These are phyloP conservation scores for Psittacula echo DNA, from an alignment of 2,797 vertebrate genomes.

Conservation along the genomic window DNA sequence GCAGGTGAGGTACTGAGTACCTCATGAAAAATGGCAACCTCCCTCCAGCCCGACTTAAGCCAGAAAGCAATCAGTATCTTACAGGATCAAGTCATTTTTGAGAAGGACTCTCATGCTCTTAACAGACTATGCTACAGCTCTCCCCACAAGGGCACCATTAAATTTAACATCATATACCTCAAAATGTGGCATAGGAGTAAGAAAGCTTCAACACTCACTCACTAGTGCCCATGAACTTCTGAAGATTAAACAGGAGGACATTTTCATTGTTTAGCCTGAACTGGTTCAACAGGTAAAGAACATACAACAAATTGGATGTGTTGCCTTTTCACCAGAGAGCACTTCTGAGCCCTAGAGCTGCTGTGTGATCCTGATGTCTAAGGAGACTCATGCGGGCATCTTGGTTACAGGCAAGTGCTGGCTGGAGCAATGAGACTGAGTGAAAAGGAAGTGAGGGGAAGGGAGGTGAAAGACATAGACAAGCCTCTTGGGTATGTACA, in stretches of 20 bases:
- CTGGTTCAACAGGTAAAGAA: neutral
- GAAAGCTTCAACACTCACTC: neutral
- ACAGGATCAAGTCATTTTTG: neutral
- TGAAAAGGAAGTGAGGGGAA: neutral
- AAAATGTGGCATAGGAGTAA: neutral
- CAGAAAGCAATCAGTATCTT: neutral
- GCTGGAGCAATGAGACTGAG: neutral
- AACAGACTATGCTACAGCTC: neutral
- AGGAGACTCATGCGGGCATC: accelerated
- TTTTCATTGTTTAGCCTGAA: neutral
- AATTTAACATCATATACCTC: neutral
- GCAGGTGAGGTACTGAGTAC: neutral
- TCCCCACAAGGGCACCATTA: neutral
- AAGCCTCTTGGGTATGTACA: neutral
- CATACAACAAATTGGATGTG: neutral
- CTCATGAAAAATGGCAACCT: neutral
- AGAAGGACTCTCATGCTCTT: neutral
- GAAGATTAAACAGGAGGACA: neutral
- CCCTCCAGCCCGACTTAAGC: neutral
- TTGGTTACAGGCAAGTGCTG: neutral
- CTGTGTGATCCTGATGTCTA: too few relatives aligned
- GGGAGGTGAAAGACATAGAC: neutral
- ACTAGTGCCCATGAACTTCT: neutral
- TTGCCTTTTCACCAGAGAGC: neutral
- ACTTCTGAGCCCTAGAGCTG: neutral